phyloP scores from a whole-genome alignment of 1,140 invertebrate genomes.

The Luehdorfia chinensis region DNA sequence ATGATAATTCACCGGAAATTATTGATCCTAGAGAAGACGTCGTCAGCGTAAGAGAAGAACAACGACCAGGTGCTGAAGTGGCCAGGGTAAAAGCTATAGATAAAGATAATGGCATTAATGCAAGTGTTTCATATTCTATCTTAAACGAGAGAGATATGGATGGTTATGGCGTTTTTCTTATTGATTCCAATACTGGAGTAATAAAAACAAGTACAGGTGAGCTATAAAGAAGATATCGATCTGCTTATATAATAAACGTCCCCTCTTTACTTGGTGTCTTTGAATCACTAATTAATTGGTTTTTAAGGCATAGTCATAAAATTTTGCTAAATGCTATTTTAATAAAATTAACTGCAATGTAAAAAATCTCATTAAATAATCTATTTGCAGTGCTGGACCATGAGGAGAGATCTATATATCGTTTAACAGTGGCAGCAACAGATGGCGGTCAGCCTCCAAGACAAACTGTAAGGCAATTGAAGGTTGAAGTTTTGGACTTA shows the following conservation, averaged over 20 bases:
- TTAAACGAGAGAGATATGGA: constrained; percentile 90
- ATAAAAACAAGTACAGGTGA: constrained; percentile 88
- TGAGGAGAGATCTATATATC: constrained; percentile 92
- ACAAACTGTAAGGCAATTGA: constrained; percentile 87
- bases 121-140: constrained; percentile 91
- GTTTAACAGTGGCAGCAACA: constrained; percentile 89
- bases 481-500: constrained; percentile 92
- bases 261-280: too few species aligned
- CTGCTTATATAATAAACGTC: too few species aligned
- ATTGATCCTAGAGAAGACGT: constrained; percentile 92
- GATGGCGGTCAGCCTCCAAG: constrained; percentile 90
- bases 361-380: neutral
- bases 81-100: constrained; percentile 91
- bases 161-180: constrained; percentile 89
- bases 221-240: too few species aligned
- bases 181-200: constrained; percentile 90
- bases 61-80: constrained; percentile 90
- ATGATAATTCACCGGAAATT: constrained; percentile 94
- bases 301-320: too few species aligned
- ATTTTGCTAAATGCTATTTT: too few species aligned
- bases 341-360: neutral
- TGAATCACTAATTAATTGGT: too few species aligned
- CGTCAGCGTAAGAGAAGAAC: constrained; percentile 92
- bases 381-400: constrained; percentile 85
- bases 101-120: constrained; percentile 91